phyloP scores from a whole-genome alignment of 37 sponge, comb jelly and placozoan species.

The Diacarnus erythraeanus region DNA sequence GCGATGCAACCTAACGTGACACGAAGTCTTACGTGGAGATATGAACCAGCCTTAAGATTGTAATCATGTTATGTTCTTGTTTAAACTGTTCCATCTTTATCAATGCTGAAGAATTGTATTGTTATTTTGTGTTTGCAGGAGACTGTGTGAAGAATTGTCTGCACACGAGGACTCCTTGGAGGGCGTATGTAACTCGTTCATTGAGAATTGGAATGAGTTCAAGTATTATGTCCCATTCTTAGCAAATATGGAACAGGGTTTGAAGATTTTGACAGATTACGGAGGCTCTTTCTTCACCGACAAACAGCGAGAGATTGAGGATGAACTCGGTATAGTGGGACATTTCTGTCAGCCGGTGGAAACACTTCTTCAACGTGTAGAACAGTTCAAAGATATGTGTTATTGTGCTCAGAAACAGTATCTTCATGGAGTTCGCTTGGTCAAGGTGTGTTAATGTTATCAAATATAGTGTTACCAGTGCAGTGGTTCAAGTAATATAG shows the following conservation, averaged over 20 bases:
- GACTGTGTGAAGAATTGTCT: constrained; percentile 10
- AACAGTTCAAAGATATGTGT: constrained; percentile 30
- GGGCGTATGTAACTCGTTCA: constrained; percentile 29
- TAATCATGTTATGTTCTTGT: too few relatives aligned
- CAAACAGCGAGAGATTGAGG: constrained; percentile 22
- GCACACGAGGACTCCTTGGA: neutral
- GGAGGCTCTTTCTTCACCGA: constrained; percentile 69
- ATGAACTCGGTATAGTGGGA: constrained; percentile 6
- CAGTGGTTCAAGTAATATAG: too few relatives aligned
- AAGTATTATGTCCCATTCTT: constrained; percentile 43
- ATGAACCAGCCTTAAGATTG: too few relatives aligned
- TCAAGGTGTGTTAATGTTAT: constrained; percentile 51
- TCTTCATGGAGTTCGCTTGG: constrained; percentile 36
- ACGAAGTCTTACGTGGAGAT: too few relatives aligned
- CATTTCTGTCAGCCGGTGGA: constrained; percentile 18
- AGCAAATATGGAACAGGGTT: constrained; percentile 25
- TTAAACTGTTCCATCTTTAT: too few relatives aligned
- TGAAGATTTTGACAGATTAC: constrained; percentile 34
- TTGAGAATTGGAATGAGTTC: neutral
- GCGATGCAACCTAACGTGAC: too few relatives aligned
- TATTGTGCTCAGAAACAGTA: constrained; percentile 66
- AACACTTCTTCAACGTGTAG: constrained; percentile 11
- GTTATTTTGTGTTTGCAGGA: constrained; percentile 6
- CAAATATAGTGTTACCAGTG: too few relatives aligned
- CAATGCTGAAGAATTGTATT: too few relatives aligned